Evolutionary conservation across 2,797 vertebrate genomes (phyloP), one percentile per base, ranked within the genome.

Genomic region (Anableps anableps): DNA sequence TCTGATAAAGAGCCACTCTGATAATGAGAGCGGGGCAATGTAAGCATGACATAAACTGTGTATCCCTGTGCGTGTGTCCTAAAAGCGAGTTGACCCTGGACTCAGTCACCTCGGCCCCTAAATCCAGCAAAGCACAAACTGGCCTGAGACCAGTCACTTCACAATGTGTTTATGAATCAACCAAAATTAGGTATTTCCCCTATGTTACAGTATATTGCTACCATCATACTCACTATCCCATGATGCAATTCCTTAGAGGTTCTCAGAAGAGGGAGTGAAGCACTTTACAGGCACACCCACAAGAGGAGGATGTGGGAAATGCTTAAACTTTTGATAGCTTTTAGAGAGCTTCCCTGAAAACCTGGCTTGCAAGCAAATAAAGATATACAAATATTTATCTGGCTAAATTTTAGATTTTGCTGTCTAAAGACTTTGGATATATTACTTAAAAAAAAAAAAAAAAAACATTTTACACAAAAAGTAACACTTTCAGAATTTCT

Each of bases 11-110:
- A 94, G 86, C 90, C 90, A 87, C 93, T 94, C 92, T 86, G 89
- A 92, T 93, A 93, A 93, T 93, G 92, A 94, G 92, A 93, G 91
- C 89, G 88, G 93, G 89, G 87, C 94, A 90, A 91, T 88, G 93
- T 88, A 89, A 90, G 77, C 86, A 21, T 80, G 85, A 84, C 87
- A 87, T 86, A 89, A 89, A 88, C 89, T 84, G 4, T 76, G 48
- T 50, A 53, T 73, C 48, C 77, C 47, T 77, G 41, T 76, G 29
- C 75, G 78, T 72, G 70, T 58, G 11, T 19, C 23, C 66, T 81
- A 58, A 81, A 81, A 75, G 78, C 53, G 62, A 86, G 72, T 91
- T 88, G 85, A 87, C 83, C 72, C 38, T 58, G 41, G 72, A 48
- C 76, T 48, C 71, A 53, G 74, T 74, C 81, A 43, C 75, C 68